These are phyloP conservation scores for Ophiothrix spiculata DNA, from an alignment of 35 echinoderm and acorn worm genomes.

Conservation along the genomic window DNA sequence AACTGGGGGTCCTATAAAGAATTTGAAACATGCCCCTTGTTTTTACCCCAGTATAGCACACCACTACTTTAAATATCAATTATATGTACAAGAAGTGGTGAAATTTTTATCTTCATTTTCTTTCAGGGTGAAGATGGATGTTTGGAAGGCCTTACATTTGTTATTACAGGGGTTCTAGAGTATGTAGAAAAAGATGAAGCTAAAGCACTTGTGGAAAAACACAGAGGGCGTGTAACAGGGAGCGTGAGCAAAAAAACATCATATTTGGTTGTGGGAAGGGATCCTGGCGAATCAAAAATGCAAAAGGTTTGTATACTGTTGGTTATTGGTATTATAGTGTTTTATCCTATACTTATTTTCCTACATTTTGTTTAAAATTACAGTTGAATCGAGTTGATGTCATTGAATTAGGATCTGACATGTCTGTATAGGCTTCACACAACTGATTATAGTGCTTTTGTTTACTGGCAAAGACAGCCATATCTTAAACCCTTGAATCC, in stretches of 20 bases:
- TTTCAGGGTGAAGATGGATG: conserved; percentile 32
- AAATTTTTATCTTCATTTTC: not conserved
- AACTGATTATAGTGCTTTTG: too few species aligned
- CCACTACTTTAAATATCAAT: not conserved
- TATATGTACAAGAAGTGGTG: not conserved
- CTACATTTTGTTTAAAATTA: too few species aligned
- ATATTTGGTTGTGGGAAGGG: conserved; percentile 72
- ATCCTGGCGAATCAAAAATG: conserved; percentile 68
- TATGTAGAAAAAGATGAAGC: conserved; percentile 81
- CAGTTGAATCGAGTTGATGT: too few species aligned
- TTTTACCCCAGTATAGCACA: not conserved
- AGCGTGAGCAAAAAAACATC: conserved; percentile 83
- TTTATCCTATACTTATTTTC: too few species aligned
- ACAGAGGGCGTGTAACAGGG: conserved; percentile 60
- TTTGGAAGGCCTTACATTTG: conserved; percentile 74
- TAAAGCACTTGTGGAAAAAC: conserved; percentile 49
- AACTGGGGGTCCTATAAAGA: too few species aligned
- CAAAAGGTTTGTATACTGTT: conserved; percentile 68
- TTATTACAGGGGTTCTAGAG: conserved; percentile 81
- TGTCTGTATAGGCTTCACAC: too few species aligned
- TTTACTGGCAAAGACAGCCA: too few species aligned
- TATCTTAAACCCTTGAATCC: too few species aligned
- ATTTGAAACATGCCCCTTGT: too few species aligned
- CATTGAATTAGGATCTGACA: too few species aligned
- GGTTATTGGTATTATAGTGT: too few species aligned